Percentiles rank a stretch among this genome's conserved stretches.
Conservation (phyloP, 2,797 vertebrate genomes). For the Heterohyrax brucei region DNA sequence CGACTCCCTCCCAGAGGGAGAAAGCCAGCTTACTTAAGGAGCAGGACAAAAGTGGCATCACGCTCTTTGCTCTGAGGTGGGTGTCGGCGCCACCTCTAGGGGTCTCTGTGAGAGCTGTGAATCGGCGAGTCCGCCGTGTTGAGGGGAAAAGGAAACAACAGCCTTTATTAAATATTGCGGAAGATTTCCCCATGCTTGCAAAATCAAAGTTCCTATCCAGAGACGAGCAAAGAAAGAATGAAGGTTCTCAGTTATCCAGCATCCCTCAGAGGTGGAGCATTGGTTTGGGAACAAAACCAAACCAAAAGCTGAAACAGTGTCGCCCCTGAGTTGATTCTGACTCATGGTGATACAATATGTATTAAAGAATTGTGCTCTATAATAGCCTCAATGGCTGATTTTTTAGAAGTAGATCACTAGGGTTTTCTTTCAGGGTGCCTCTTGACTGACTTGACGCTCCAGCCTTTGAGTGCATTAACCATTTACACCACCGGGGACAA, state of each 20-base stretch:
- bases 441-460: too few relatives aligned
- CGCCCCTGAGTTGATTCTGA: not conserved
- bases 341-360: not conserved
- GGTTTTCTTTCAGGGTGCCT: not conserved
- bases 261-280: not conserved
- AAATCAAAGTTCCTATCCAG: not conserved
- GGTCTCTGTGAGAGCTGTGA: not conserved
- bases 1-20: not conserved
- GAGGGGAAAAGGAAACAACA: not conserved
- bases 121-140: not conserved
- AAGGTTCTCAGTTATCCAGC: not conserved
- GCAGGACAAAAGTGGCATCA: not conserved
- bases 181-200: not conserved
- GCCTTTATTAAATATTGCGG: not conserved
- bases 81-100: accelerated
- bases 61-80: not conserved
- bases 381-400: not conserved
- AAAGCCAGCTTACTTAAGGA: not conserved
- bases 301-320: not conserved
- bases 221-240: not conserved
- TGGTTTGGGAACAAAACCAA: not conserved
- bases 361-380: not conserved
- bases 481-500: not conserved
- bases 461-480: not conserved
- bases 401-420: not conserved